Percentiles rank a stretch among this genome's conserved stretches.
Evolutionary conservation across 2,797 vertebrate genomes (phyloP).

Genomic region (Xenopus petersii): DNA sequence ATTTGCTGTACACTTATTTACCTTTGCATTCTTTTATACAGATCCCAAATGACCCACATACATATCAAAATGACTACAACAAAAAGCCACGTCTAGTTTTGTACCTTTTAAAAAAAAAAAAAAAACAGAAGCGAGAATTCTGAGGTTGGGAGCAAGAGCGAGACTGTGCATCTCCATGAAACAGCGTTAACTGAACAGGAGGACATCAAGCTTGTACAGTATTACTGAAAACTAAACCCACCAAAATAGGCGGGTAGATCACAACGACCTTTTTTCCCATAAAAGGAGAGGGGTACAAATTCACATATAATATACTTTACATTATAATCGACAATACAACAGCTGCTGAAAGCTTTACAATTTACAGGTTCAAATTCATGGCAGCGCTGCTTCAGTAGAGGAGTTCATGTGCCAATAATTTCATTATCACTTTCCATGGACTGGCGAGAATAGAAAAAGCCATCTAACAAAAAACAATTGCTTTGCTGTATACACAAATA

Average conservation of each 20-base stretch:
- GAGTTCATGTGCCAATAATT: constrained; percentile 88
- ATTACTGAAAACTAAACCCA: constrained; percentile 64
- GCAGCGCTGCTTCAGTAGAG: constrained; percentile 95
- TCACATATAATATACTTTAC: constrained; percentile 83
- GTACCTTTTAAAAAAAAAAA: constrained; percentile 75
- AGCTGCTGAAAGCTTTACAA: constrained; percentile 86
- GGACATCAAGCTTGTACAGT: constrained; percentile 60
- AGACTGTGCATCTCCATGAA: constrained; percentile 77
- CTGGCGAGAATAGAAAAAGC: constrained; percentile 79
- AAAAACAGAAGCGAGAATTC: constrained; percentile 63
- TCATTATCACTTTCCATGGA: constrained; percentile 80
- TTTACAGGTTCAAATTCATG: constrained; percentile 95
- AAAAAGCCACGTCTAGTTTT: constrained; percentile 65
- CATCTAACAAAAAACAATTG: constrained; percentile 77
- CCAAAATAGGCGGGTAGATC: constrained; percentile 74
- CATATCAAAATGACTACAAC: constrained; percentile 66
- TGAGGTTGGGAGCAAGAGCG: constrained; percentile 80
- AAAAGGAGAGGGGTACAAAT: constrained; percentile 74
- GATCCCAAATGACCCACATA: constrained; percentile 64
- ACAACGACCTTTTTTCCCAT: constrained; percentile 76
- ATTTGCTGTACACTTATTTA: constrained; percentile 55
- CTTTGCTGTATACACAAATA: constrained; percentile 65
- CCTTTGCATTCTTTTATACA: constrained; percentile 61
- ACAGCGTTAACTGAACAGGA: constrained; percentile 65
- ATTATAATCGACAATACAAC: constrained; percentile 77